Evolutionary conservation across 1,140 invertebrate genomes (phyloP), one percentile per base, ranked within the genome.

Genomic region (Habropoda laboriosa): DNA sequence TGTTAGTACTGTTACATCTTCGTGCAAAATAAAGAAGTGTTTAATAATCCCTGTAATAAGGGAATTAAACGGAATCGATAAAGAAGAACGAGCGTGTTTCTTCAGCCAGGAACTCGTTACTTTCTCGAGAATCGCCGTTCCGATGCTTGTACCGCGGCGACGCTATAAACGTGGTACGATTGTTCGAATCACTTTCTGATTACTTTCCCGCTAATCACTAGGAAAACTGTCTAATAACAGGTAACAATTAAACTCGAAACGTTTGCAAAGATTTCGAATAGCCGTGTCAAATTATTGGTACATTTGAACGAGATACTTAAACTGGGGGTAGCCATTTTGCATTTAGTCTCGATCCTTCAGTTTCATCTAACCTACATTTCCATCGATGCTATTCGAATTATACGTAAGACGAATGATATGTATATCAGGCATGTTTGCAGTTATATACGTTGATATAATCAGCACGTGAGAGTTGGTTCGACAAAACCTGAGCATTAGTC

Each of bases 401-500:
- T n/a, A n/a, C n/a, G n/a, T n/a, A n/a, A n/a, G n/a, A n/a, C n/a
- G n/a, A n/a, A n/a, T n/a, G n/a, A n/a, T n/a, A n/a, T n/a, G n/a
- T n/a, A n/a, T n/a, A n/a, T n/a, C n/a, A n/a, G n/a, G n/a, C n/a
- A n/a, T n/a, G n/a, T n/a, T n/a, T n/a, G n/a, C n/a, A n/a, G n/a
- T n/a, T n/a, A n/a, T n/a, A 38, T 38, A 38, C 7, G 21, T 38
- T 21, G 64, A 68, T 76, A 10, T 75, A 42, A 7, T 35, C 40
- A 12, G 27, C 18, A 18, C 18, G 35, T 35, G 55, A 32, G 40
- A 75, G 67, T 71, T 82, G 27, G 51, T 45, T n/a, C 61, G 42
- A 30, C 64, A 73, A 68, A 64, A 80, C 30, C 71, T 24, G 61
- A 80, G 78, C 83, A 88, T 89, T 86, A 87, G 80, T 89, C 84